Base-by-base conservation (phyloP, 1,140 invertebrate species). In the Vanessa atalanta region DNA sequence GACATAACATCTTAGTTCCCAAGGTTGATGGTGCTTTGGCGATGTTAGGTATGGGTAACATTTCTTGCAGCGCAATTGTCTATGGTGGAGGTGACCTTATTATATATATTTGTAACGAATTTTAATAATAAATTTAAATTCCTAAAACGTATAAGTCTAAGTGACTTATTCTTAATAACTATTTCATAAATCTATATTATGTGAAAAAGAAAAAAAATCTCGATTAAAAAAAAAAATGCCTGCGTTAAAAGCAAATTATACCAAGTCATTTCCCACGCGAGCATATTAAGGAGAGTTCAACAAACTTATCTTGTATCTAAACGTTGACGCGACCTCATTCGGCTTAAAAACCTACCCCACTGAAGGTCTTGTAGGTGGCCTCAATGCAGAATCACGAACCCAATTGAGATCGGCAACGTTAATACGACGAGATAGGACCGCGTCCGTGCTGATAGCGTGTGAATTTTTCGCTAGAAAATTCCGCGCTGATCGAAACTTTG, bases 371-470 rank as follows among this genome's bases (percentile, higher is more conserved):
- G 68, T 70, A 67, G 65, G 57, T 60, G 57, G 65, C 64, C 71
- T 65, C 47, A 71, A 86, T 86, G 84, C 83, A 74, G 72, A 79
- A 83, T 83, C 84, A 86, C 84, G 84, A 84, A 83, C 78, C 75
- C 81, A 83, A 86, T 86, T 79, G 77, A 65, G 75, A 77, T 73
- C 60, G 76, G 65, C 47, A 65, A 47, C 53, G 68, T 75, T 75
- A 75, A 61, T 60, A 70, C 68, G 53, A 63, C 47, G 53, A 75
- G 73, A 75, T 75, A 70, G 73, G 61, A 72, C 48, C 67, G n/a
- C 23, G 73, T 66, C 64, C 64, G 68, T 70, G 67, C 61, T 51
- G 73, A 70, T 70, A 70, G 68, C 64, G 60, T 72, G 70, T 65
- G 47, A 70, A 70, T 66, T 75, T 75, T 75, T 73, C 63, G 66